Base-by-base conservation (phyloP, 2,113 vertebrate species). In the Rhadina sibilatrix region DNA sequence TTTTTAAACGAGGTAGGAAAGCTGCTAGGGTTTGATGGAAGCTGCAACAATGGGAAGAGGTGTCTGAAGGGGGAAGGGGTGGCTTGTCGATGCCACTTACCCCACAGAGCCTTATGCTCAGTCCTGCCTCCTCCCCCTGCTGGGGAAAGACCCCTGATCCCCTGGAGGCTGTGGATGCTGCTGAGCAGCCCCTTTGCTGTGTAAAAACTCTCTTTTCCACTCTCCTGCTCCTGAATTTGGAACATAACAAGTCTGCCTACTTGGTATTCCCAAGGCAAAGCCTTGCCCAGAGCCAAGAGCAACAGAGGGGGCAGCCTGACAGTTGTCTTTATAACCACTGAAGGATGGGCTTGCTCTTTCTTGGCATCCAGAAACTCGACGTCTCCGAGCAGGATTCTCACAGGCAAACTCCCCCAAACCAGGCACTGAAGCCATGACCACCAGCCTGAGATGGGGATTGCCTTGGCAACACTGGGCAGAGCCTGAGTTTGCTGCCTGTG, bases 181-280 rank as follows among this genome's bases (percentile, higher is more conserved):
- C 46, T 71, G 54, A 75, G 74, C 63, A 76, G 47, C 60, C 35
- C 38, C 21, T 44, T 74, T 80, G 31, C 72, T 30, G 10, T 27
- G 35, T n/a, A 54, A 89, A 80, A 70, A 37, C 54, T 50, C 72
- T 49, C 54, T 49, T 83, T 76, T 72, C 72, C 23, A 7, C 66
- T 44, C 68, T 23, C 9, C 69, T 61, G 42, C n/a, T 24, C 31
- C 63, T 47, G 28, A 46, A 83, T 87, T 87, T 93, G 92, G 74
- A 94, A 87, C 52, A 24, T n/a, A 86, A 80, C 76, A 90, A 89
- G 53, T 57, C 87, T 80, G 82, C 95, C 94, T 96, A 13, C 72
- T 97, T 96, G 87, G 50, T 92, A 94, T 97, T 96, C 95, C 85
- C 63, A 30, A 76, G 54, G 69, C 64, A 24, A 65, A 83, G 21